Evolutionary conservation across 2,113 vertebrate species (phyloP), one percentile per base, ranked within the genome.

Genomic region (Apteryx mantelli): DNA sequence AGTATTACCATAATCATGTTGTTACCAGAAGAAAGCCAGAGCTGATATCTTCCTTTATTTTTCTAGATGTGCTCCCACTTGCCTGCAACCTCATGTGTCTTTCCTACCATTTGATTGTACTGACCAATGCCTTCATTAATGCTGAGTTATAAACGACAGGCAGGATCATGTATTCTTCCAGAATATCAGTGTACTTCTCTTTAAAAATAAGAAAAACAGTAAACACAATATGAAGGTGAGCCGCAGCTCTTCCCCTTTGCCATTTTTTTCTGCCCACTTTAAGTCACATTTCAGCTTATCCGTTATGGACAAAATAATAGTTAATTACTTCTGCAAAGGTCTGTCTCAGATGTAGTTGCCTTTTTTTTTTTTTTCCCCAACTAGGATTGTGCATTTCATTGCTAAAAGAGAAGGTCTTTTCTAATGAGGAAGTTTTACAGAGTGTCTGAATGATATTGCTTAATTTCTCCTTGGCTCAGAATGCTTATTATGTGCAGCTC

Each of bases 381-480:
- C 3, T 34, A 40, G 18, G 21, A 68, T 48, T 90, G 34, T 77
- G 22, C 24, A 4, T 87, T 87, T 82, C 5, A 15, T 89, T 58
- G 40, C 55, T 89, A 30, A 60, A 89, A 63, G 91, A 75, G 5
- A 89, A 68, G 5, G 1, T 82, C 5, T 56, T 82, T 79, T 74
- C 26, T 82, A 44, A 88, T 82, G 53, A 88, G 84, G 42, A 88
- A 70, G 36, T 80, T 93, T 86, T 24, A 53, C 44, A 86, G 30
- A 86, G 26, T 70, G 89, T 34, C 52, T n/a, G 93, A 44, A 88
- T 66, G 68, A 50, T 66, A 5, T 58, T 93, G 63, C 48, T 38
- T 91, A 77, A 70, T 95, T 93, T 94, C 34, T 73, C 9, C 48
- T 64, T 91, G 71, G 64, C 55, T 95, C 63, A 91, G 78, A 89